phyloP scores from a whole-genome alignment of 1,140 invertebrate species.

The Drosophila nigromelanica region DNA sequence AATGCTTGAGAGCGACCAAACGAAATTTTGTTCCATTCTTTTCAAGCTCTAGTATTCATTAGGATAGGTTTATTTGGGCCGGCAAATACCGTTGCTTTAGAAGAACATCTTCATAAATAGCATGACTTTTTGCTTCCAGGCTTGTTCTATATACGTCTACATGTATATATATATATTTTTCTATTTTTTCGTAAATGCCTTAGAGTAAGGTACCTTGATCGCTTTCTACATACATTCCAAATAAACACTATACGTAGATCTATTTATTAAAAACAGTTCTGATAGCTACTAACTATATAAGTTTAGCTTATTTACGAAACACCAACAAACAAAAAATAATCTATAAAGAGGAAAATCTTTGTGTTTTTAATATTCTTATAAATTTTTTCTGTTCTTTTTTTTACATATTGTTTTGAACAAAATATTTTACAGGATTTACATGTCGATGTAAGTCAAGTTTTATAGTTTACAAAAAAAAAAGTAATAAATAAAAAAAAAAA shows the following conservation, averaged over 20 bases:
- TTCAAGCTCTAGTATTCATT: neutral
- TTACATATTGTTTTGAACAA: slow-evolving; percentile 71
- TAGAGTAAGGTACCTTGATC: neutral
- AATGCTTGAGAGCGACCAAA: neutral
- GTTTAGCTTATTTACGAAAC: slow-evolving; percentile 54
- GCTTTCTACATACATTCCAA: slow-evolving; percentile 4
- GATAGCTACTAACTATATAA: slow-evolving; percentile 41
- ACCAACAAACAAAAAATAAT: slow-evolving; percentile 28
- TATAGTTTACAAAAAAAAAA: slow-evolving; percentile 66
- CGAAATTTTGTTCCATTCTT: neutral
- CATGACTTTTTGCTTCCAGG: slow-evolving; percentile 27
- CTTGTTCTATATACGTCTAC: slow-evolving; percentile 1
- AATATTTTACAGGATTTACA: slow-evolving; percentile 86
- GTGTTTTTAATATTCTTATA: slow-evolving; percentile 77
- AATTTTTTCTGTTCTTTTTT: slow-evolving; percentile 80
- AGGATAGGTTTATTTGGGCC: neutral
- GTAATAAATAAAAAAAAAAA: slow-evolving; percentile 26
- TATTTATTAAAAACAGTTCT: slow-evolving; percentile 16
- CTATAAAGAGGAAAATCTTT: slow-evolving; percentile 55
- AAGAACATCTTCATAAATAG: slow-evolving; percentile 7
- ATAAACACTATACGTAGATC: slow-evolving; percentile 5
- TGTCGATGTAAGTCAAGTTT: slow-evolving; percentile 86
- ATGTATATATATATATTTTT: neutral
- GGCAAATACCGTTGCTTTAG: neutral
- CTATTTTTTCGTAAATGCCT: neutral